Conservation (phyloP, 2,888 invertebrate species). For the Eristalinus aeneus region DNA sequence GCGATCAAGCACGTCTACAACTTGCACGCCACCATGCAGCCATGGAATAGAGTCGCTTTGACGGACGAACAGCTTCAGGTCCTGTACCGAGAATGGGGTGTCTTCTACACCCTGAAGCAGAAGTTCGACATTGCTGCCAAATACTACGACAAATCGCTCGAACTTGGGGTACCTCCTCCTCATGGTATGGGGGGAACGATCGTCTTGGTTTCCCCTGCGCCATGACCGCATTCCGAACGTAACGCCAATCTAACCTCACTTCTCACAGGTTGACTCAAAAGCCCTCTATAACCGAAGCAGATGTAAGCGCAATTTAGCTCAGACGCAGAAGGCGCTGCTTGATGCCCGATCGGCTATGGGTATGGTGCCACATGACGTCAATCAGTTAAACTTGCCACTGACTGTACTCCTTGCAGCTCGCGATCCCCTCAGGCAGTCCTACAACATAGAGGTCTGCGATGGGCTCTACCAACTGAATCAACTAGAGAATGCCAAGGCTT, state of each 20-base stretch:
- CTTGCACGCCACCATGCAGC: constrained; percentile 7
- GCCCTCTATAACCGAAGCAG: constrained; percentile 76
- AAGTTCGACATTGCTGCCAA: constrained; percentile 76
- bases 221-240: too few relatives aligned
- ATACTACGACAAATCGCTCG: constrained; percentile 77
- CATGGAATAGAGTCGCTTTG: constrained; percentile 73
- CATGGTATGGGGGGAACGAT: too few relatives aligned
- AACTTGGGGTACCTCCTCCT: constrained; percentile 65
- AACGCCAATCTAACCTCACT: too few relatives aligned
- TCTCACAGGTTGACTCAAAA: constrained; percentile 72
- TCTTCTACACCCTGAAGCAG: constrained; percentile 76
- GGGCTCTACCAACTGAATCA: constrained; percentile 77
- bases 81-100: constrained; percentile 78
- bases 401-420: constrained; percentile 27
- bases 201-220: too few relatives aligned
- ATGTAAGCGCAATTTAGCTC: constrained; percentile 76
- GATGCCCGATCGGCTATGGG: constrained; percentile 75
- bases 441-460: constrained; percentile 78
- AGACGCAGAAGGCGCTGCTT: constrained; percentile 74
- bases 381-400: too few relatives aligned
- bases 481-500: constrained; percentile 75
- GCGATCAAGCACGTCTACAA: neutral
- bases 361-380: constrained; percentile 60
- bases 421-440: constrained; percentile 73
- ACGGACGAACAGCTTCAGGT: constrained; percentile 75